Conservation (phyloP, 1,140 invertebrate genomes). For the Cyrtorhinus lividipennis region DNA sequence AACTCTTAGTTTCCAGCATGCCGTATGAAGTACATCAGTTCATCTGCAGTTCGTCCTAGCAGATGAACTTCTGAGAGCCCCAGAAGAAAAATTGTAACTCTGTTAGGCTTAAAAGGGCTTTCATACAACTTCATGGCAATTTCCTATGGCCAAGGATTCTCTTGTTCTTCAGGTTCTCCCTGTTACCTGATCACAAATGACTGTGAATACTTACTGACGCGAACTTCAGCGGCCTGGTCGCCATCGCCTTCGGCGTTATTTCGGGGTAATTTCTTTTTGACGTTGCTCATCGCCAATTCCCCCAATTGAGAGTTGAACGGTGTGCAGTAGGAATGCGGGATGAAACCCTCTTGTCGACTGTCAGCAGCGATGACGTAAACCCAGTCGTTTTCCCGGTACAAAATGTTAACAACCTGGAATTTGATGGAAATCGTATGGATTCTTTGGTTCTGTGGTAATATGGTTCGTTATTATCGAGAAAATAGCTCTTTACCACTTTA, state of each 20-base stretch:
- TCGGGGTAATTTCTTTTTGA: constrained; percentile 72
- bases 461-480: background rate
- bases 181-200: too few species aligned
- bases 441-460: background rate
- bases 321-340: constrained; percentile 84
- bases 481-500: constrained; percentile 26
- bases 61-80: too few species aligned
- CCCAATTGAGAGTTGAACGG: constrained; percentile 63
- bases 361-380: constrained; percentile 85
- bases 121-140: too few species aligned
- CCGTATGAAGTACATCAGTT: too few species aligned
- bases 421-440: constrained; percentile 19
- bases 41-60: too few species aligned
- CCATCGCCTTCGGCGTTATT: constrained; percentile 24
- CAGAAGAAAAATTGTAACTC: too few species aligned
- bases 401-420: constrained; percentile 66
- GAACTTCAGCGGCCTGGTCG: constrained; percentile 24
- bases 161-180: too few species aligned
- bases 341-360: constrained; percentile 79
- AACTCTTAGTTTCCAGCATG: too few species aligned
- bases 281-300: constrained; percentile 50
- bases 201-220: constrained; percentile 25
- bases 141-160: too few species aligned
- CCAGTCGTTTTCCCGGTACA: constrained; percentile 93
- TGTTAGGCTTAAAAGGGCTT: too few species aligned